Percentiles rank a stretch among this genome's conserved stretches.
Evolutionary conservation across 2,113 vertebrate species (phyloP).

Genomic region (Protomyctophum bolini): DNA sequence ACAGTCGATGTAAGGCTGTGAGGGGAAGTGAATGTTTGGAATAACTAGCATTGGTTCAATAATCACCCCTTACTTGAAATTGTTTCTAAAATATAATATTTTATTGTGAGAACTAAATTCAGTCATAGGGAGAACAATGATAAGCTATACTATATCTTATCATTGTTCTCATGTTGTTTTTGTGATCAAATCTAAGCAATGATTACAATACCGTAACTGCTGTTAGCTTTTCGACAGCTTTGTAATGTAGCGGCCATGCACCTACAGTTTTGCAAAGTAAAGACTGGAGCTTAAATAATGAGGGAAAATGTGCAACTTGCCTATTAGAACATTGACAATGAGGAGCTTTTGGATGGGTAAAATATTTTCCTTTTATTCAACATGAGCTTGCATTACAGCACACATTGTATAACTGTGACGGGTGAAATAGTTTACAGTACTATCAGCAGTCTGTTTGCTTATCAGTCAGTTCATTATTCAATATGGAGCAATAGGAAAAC

Average conservation of each 20-base stretch:
- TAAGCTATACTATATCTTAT: background rate
- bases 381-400: background rate
- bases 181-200: too few relatives aligned
- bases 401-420: constrained; percentile 5
- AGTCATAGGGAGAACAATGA: too few relatives aligned
- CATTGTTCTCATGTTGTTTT: background rate
- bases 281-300: background rate
- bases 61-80: too few relatives aligned
- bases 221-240: too few relatives aligned
- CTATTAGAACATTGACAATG: too few relatives aligned
- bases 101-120: too few relatives aligned
- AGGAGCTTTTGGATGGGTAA: constrained; percentile 1
- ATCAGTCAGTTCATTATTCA: constrained; percentile 60
- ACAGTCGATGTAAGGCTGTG: constrained; percentile 18
- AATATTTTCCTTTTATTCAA: background rate
- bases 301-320: too few relatives aligned
- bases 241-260: too few relatives aligned
- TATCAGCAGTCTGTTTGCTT: constrained; percentile 59
- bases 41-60: background rate
- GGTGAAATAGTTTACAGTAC: constrained; percentile 18
- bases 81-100: too few relatives aligned
- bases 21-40: constrained; percentile 6
- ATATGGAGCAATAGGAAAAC: constrained; percentile 66
- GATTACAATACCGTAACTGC: too few relatives aligned
- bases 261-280: background rate